These are phyloP conservation scores for Tetranychus urticae DNA, from an alignment of 1,140 invertebrate species.

Conservation along the genomic window DNA sequence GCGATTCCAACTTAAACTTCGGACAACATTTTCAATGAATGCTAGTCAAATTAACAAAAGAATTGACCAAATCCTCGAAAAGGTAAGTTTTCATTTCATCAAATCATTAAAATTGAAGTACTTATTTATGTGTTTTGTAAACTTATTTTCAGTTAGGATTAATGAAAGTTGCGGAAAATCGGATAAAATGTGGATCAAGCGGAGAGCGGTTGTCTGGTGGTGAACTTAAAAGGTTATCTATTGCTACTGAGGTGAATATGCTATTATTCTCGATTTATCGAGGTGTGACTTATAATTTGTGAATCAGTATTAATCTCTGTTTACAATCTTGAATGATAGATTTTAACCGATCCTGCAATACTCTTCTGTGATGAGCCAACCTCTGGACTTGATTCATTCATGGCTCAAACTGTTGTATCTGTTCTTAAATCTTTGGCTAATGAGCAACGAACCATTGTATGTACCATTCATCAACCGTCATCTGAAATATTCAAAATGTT, in stretches of 20 bases:
- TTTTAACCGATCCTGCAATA: constrained; percentile 56
- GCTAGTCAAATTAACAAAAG: not conserved
- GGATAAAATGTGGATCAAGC: constrained; percentile 39
- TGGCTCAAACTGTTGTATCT: constrained; percentile 44
- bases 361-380: constrained; percentile 67
- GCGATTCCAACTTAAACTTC: constrained; percentile 46
- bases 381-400: constrained; percentile 57
- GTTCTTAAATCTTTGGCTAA: constrained; percentile 46
- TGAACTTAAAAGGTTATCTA: constrained; percentile 61
- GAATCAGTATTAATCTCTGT: not conserved
- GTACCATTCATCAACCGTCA: constrained; percentile 63
- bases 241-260: constrained; percentile 45
- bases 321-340: constrained; percentile 23
- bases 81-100: too few species aligned
- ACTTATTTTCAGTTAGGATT: constrained; percentile 35
- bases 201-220: constrained; percentile 55
- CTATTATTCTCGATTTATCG: not conserved
- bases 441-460: constrained; percentile 46
- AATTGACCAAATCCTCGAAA: too few species aligned
- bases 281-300: not conserved
- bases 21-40: not conserved
- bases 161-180: constrained; percentile 42
- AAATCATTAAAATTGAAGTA: too few species aligned
- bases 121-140: too few species aligned
- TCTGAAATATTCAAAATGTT: constrained; percentile 70